Evolutionary conservation across 2,113 vertebrate genomes (phyloP).

Genomic region (Neolamprologus variostigma): DNA sequence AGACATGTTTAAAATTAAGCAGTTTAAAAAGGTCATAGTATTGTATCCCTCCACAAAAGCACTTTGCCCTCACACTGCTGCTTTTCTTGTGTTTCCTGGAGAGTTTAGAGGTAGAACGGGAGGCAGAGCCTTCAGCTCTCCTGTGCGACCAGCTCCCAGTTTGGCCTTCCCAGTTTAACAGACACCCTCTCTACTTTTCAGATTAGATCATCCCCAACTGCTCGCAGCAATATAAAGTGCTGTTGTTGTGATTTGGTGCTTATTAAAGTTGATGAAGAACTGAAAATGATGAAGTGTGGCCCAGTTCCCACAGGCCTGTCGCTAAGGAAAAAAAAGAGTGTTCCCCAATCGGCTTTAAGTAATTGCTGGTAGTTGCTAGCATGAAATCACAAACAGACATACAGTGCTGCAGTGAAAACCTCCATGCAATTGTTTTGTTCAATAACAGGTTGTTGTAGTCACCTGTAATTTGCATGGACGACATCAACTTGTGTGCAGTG

Average conservation of each 20-base stretch:
- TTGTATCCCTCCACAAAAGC: not conserved
- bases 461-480: not conserved
- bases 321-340: fast-evolving
- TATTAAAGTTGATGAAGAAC: not conserved
- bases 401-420: not conserved
- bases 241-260: not conserved
- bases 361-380: not conserved
- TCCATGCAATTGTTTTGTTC: not conserved
- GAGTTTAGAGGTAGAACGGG: not conserved
- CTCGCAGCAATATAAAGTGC: not conserved
- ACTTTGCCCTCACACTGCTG: fast-evolving
- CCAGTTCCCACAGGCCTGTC: not conserved
- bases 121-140: not conserved
- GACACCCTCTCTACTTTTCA: fast-evolving
- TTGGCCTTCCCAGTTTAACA: not conserved
- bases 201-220: not conserved
- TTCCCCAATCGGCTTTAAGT: not conserved
- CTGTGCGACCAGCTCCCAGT: not conserved
- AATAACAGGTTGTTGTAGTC: not conserved
- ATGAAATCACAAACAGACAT: not conserved
- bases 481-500: not conserved
- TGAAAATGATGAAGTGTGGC: not conserved
- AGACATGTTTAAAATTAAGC: not conserved
- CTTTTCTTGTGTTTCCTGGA: not conserved
- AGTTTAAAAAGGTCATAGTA: not conserved